These are phyloP conservation scores for Catharus ustulatus DNA, from an alignment of 2,797 vertebrate genomes.

Conservation along the genomic window DNA sequence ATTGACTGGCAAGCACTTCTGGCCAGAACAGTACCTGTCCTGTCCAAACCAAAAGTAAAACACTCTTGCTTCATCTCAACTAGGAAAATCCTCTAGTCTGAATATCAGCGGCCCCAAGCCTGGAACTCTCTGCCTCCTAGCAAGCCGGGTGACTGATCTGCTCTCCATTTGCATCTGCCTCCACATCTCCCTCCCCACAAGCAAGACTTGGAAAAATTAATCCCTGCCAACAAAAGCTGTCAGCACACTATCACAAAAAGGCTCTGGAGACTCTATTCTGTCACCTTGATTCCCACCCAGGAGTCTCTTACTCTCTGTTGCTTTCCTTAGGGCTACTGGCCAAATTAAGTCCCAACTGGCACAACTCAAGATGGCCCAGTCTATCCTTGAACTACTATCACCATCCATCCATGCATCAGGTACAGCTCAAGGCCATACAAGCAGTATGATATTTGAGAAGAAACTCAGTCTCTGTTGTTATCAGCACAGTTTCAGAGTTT, in stretches of 20 bases:
- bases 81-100: not conserved
- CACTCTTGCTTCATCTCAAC: not conserved
- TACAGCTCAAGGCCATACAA: not conserved
- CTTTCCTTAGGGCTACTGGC: not conserved
- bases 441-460: not conserved
- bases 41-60: not conserved
- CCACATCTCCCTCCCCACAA: not conserved
- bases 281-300: not conserved
- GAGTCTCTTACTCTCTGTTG: not conserved
- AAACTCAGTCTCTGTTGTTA: not conserved
- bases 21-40: not conserved
- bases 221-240: not conserved
- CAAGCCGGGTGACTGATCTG: not conserved
- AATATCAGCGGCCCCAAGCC: not conserved
- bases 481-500: not conserved
- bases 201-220: not conserved
- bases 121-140: not conserved
- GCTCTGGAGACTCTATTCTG: not conserved
- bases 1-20: not conserved
- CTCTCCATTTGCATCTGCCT: accelerated
- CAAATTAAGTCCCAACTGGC: not conserved
- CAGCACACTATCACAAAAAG: not conserved
- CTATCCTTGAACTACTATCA: not conserved
- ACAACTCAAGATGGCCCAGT: not conserved
- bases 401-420: not conserved